phyloP scores from a whole-genome alignment of 2,888 invertebrate genomes.

The Rotaria sp. region DNA sequence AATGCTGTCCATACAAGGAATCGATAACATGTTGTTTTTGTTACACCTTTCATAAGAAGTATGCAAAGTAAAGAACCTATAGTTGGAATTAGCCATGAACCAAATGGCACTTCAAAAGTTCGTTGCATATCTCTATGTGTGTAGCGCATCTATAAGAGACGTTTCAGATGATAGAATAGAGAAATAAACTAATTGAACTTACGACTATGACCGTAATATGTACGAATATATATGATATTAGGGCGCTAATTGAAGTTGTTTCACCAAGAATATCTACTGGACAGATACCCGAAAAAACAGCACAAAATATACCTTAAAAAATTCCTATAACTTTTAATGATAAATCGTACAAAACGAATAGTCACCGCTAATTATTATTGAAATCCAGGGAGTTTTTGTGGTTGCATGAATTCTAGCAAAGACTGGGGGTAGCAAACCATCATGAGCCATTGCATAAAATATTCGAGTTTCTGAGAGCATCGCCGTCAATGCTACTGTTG shows the following conservation, averaged over 20 bases:
- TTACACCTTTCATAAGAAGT: background rate
- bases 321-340: too few relatives aligned
- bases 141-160: background rate
- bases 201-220: background rate
- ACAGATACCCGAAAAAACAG: background rate
- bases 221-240: background rate
- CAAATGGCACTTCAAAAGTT: background rate
- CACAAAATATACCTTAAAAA: background rate
- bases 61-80: background rate
- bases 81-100: background rate
- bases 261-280: background rate
- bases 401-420: background rate
- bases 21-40: background rate
- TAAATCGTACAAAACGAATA: background rate
- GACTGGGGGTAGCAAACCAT: background rate
- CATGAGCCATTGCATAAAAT: conserved; percentile 30
- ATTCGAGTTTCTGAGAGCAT: background rate
- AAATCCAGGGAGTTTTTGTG: background rate
- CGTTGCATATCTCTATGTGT: background rate
- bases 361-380: background rate
- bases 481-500: background rate
- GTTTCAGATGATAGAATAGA: background rate
- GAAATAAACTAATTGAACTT: background rate
- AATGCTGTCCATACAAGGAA: too few relatives aligned
- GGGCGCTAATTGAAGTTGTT: background rate